Base-by-base conservation (phyloP, 2,888 invertebrate species). In the Prenolepis imparis region DNA sequence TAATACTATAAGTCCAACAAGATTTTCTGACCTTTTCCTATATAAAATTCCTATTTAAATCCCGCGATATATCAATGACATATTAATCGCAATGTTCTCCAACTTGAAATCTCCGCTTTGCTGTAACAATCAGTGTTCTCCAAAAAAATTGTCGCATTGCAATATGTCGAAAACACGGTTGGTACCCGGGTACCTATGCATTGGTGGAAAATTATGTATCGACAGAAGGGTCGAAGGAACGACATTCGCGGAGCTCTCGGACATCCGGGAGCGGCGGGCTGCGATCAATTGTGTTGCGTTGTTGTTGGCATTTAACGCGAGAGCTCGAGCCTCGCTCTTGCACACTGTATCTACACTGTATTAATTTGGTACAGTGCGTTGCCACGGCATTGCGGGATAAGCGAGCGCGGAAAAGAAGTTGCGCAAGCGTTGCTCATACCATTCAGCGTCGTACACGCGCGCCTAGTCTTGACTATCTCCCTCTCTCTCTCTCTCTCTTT, bases 281-380 rank as follows among this genome's bases (percentile, higher is more conserved):
- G 87, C 87, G 90, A 91, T 91, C 90, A 87, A 91, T 90, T 28
- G 28, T 28, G 28, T 28, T 28, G 28, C 28, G 28, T 28, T 28
- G 85, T 81, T 83, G 90, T 85, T 91, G 89, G 92, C 91, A 92
- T 92, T 92, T 91, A 90, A 52, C 88, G 4, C 87, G 84, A 82
- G 84, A 82, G 84, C 85, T 81, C 83, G 52, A 52, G 83, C 75
- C 81, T 84, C 81, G 86, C 36, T 36, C 36, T 36, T 36, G 36
- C 11, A 32, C 41, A 21, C 84, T 28, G 28, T 28, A 88, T 88
- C 78, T 85, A 74, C 83, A 90, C 90, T 83, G 80, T 85, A 88
- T 90, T 89, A 89, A 92, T 93, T 93, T 89, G 91, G 90, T 91
- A 92, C 88, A 90, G 92, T 92, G 91, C 92, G 92, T 93, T 90